Evolutionary conservation across 2,888 invertebrate species (phyloP), one percentile per base, ranked within the genome.

Genomic region (Pasiphila rectangulata): DNA sequence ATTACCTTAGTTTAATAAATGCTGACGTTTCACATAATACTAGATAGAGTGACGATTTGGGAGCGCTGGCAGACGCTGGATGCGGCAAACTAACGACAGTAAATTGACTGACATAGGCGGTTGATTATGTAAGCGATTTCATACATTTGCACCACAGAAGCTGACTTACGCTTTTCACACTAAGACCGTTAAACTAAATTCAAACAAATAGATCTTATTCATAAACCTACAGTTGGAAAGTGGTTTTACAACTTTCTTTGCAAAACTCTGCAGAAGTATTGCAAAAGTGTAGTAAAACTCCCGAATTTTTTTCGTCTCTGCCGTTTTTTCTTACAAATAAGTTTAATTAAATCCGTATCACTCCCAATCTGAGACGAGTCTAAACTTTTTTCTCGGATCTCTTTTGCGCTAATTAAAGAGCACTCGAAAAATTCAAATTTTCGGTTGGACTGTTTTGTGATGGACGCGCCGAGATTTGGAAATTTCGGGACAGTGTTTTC

Each of bases 271-370:
- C n/a, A 32, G 51, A 57, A 57, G 46, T 50, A 45, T 49, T 43
- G 37, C 19, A 27, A 23, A 46, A 40, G 50, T 45, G 44, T 47
- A 17, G 29, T n/a, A 46, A 46, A 50, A 46, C 48, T 44, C 46
- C 24, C 47, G 46, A 42, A 54, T 56, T 57, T 64, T n/a, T 67
- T 44, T 64, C 61, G 59, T 50, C 50, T 48, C 55, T 59, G 63
- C 64, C 69, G 19, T 69, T 68, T 66, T 63, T 64, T 59, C n/a
- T n/a, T 52, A 57, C 63, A 62, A 58, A 51, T 55, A 53, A 54
- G 46, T 59, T 79, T 72, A 74, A 79, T 79, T 75, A 77, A 78
- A 77, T 65, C 67, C 65, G 63, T 66, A 72, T 72, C 71, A 66
- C 63, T 69, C 63, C 56, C 46, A 45, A 56, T 52, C 54, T 43